These are phyloP conservation scores for Taeniopygia guttata DNA, from an alignment of 2,797 vertebrate genomes.

Conservation along the genomic window DNA sequence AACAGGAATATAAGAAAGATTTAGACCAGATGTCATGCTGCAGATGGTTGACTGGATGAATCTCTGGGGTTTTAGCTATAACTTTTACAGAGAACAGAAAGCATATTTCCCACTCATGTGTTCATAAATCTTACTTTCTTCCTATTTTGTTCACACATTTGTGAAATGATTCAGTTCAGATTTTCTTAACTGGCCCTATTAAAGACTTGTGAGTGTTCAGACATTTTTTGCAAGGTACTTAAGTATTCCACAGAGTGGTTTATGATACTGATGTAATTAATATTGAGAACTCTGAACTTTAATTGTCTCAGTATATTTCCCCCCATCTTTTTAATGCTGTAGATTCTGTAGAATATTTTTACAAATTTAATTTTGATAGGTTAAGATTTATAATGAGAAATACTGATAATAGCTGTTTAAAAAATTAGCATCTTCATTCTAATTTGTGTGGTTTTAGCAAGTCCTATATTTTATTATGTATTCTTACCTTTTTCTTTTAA, in stretches of 20 bases:
- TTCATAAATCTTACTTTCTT: not conserved
- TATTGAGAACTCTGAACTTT: not conserved
- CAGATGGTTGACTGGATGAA: not conserved
- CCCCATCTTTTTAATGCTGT: accelerated
- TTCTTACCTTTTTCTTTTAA: conserved; percentile 71
- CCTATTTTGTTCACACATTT: not conserved
- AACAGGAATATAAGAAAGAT: not conserved
- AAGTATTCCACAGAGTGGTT: not conserved
- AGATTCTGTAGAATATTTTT: not conserved
- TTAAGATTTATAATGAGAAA: not conserved
- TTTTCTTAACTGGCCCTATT: not conserved
- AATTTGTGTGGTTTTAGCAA: not conserved
- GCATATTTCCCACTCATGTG: not conserved
- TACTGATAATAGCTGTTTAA: not conserved
- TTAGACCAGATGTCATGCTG: not conserved
- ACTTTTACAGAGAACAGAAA: not conserved
- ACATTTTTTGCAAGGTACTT: not conserved
- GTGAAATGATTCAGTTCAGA: not conserved
- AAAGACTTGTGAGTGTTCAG: not conserved
- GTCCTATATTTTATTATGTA: not conserved
- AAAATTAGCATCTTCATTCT: not conserved
- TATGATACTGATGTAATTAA: not conserved
- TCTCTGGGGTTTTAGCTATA: not conserved
- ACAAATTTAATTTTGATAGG: not conserved
- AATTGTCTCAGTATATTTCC: not conserved